Evolutionary conservation across 2,797 vertebrate species (phyloP), one percentile per base, ranked within the genome.

Genomic region (Protosalanx chinensis): DNA sequence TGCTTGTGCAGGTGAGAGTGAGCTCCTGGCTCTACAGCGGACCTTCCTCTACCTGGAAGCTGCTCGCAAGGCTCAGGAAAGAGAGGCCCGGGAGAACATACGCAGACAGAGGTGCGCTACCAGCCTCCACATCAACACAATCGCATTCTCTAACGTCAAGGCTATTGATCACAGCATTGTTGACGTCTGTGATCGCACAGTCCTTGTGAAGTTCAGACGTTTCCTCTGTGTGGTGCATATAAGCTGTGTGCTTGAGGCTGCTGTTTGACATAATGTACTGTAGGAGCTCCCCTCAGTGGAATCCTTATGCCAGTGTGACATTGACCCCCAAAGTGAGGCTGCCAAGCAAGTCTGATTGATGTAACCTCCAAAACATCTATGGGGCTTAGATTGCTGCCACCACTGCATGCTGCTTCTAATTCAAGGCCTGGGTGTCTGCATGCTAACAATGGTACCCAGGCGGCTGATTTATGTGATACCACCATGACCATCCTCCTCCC

Each of bases 301-400:
- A 23, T 57, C 7, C 7, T n/a, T 32, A 27, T 10, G 58, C 60
- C 30, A 60, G 10, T 41, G 49, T 65, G 46, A 32, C 67, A 71
- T 69, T 79, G 65, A 67, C 49, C 56, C 56, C 41, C 58, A 66
- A 32, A 66, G 29, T 23, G 23, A 4, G 63, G 63, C 60, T 70
- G 79, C 78, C 78, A 77, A 32, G 68, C 68, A 62, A 77, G 72
- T 79, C n/a, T 82, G 75, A 79, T 62, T 68, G 66, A 81, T 82
- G 57, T n/a, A 4, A 61, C 57, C 66, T 41, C 41, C 72, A 51
- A 77, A 82, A 70, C 58, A 51, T 49, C 72, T 30, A 49, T 58
- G 63, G 73, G 73, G 68, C 29, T 33, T 18, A 59, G 27, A 35
- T 62, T 76, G 72, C 58, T 73, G 56, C 76, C 51, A 6, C 18